Conservation (phyloP, 2,113 vertebrate genomes). For the Phoenicopterus ruber region DNA sequence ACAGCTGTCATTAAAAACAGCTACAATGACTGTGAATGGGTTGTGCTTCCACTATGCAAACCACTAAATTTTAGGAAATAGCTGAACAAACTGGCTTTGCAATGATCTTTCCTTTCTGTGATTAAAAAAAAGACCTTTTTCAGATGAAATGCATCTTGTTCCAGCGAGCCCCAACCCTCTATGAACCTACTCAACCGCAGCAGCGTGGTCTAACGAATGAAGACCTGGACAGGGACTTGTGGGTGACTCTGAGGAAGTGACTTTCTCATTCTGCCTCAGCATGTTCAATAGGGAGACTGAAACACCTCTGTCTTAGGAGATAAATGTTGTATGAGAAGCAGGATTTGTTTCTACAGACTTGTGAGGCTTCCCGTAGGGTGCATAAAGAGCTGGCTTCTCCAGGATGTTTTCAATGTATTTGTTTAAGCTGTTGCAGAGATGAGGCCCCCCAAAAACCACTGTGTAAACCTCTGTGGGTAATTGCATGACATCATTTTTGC, state of each 20-base stretch:
- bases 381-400: neutral
- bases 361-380: neutral
- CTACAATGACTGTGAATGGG: neutral
- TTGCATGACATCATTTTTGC: neutral
- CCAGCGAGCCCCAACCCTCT: neutral
- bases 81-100: neutral
- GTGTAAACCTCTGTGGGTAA: neutral
- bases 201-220: neutral
- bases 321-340: neutral
- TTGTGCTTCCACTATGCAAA: neutral
- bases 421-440: neutral
- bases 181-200: neutral
- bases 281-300: neutral
- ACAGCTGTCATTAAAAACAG: slow-evolving; percentile 3
- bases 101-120: neutral
- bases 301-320: neutral
- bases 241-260: slow-evolving; percentile 17
- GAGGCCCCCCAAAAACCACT: neutral
- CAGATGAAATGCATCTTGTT: neutral
- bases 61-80: neutral
- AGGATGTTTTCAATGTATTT: neutral
- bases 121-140: neutral
- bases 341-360: neutral
- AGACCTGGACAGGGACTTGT: neutral
- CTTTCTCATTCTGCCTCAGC: slow-evolving; percentile 34